Evolutionary conservation across 2,888 invertebrate species (phyloP).

Genomic region (Catocala fraxini): DNA sequence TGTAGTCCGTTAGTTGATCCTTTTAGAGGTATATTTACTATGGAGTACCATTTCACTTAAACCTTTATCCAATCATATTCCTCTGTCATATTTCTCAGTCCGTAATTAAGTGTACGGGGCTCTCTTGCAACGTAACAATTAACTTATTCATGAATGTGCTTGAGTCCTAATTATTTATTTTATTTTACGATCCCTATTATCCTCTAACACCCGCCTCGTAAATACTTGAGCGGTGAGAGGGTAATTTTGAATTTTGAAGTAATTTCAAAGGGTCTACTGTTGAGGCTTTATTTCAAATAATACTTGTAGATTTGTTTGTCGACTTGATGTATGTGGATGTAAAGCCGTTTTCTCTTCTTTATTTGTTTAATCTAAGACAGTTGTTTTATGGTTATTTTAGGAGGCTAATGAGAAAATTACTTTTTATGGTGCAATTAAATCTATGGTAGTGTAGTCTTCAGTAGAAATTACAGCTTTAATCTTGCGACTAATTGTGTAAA

Average conservation of each 20-base stretch:
- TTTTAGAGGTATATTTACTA: neutral
- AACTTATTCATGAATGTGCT: slow-evolving; percentile 83
- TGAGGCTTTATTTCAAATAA: slow-evolving; percentile 54
- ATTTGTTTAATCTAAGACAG: slow-evolving; percentile 37
- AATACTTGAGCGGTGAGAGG: slow-evolving; percentile 74
- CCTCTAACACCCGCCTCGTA: slow-evolving; percentile 76
- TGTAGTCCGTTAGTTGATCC: too few relatives aligned
- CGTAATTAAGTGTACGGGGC: slow-evolving; percentile 68
- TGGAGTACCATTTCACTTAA: slow-evolving; percentile 18
- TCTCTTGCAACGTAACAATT: slow-evolving; percentile 73
- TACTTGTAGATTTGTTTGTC: slow-evolving; percentile 46
- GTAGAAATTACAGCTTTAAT: slow-evolving; percentile 17
- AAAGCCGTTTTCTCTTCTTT: slow-evolving; percentile 20
- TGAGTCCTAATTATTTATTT: slow-evolving; percentile 83
- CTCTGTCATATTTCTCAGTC: slow-evolving; percentile 69
- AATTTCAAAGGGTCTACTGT: slow-evolving; percentile 54
- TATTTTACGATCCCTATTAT: slow-evolving; percentile 84
- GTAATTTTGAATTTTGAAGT: slow-evolving; percentile 64
- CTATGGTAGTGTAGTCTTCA: slow-evolving; percentile 17
- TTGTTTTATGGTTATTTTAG: slow-evolving; percentile 19
- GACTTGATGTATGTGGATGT: slow-evolving; percentile 30
- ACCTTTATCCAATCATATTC: slow-evolving; percentile 51
- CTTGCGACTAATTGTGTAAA: slow-evolving; percentile 10
- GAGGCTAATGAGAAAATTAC: slow-evolving; percentile 20
- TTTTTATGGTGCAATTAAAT: slow-evolving; percentile 16